phyloP scores from a whole-genome alignment of 1,140 invertebrate species.

The Lepidotrigona ventralis region DNA sequence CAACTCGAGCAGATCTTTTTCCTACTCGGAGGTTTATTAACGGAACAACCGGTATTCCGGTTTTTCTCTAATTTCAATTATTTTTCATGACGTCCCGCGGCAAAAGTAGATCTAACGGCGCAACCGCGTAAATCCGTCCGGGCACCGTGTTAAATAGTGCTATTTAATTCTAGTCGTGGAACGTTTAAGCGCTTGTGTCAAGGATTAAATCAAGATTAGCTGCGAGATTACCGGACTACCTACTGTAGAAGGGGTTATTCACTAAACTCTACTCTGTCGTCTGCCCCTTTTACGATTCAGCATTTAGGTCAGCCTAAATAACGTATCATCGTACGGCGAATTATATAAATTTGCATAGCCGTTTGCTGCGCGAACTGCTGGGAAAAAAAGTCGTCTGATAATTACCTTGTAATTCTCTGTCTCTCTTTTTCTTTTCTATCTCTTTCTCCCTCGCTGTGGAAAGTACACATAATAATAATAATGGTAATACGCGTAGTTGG shows the following conservation, averaged over 20 bases:
- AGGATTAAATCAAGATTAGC: slow-evolving; percentile 81
- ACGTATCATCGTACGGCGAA: slow-evolving; percentile 39
- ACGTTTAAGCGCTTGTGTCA: slow-evolving; percentile 78
- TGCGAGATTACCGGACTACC: slow-evolving; percentile 75
- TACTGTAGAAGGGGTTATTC: slow-evolving; percentile 67
- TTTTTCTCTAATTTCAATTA: slow-evolving; percentile 27
- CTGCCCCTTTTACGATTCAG: slow-evolving; percentile 32
- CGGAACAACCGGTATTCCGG: neutral
- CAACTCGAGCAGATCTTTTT: neutral
- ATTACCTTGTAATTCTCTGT: slow-evolving; percentile 19
- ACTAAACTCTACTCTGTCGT: slow-evolving; percentile 62
- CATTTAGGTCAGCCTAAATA: slow-evolving; percentile 48
- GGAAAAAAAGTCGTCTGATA: slow-evolving; percentile 5
- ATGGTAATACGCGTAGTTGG: neutral
- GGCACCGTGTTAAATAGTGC: slow-evolving; percentile 59
- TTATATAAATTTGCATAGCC: slow-evolving; percentile 39
- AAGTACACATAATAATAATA: neutral
- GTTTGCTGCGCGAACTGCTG: neutral
- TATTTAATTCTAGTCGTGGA: slow-evolving; percentile 77
- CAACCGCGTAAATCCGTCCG: slow-evolving; percentile 34
- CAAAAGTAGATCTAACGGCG: slow-evolving; percentile 3
- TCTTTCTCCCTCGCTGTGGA: neutral
- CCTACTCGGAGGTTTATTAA: neutral
- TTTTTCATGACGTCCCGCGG: slow-evolving; percentile 10
- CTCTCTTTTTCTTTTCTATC: neutral